These are phyloP conservation scores for Hypotaenidia philippensis DNA, from an alignment of 2,797 vertebrate species.

Conservation along the genomic window DNA sequence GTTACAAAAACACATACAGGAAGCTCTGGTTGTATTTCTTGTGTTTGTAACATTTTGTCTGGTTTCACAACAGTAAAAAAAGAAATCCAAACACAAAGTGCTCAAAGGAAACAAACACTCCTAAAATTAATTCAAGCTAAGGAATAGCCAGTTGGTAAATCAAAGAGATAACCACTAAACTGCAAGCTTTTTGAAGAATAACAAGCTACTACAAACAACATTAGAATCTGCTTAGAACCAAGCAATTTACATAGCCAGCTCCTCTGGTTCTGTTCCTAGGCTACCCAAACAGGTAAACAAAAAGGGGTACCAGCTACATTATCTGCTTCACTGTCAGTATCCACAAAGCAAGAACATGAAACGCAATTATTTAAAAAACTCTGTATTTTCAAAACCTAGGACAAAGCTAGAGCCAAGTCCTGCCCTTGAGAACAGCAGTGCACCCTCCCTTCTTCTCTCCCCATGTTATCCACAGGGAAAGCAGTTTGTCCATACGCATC, in stretches of 20 bases:
- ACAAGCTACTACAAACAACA: not conserved
- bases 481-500: not conserved
- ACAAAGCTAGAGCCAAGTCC: not conserved
- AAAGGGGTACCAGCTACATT: not conserved
- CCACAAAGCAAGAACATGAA: not conserved
- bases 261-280: conserved; percentile 1
- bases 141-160: conserved; percentile 14
- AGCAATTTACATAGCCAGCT: conserved; percentile 21
- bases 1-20: not conserved
- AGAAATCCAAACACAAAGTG: not conserved
- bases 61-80: conserved; percentile 7
- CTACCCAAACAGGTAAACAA: not conserved
- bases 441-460: not conserved
- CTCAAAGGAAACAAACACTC: conserved; percentile 1
- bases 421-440: fast-evolving
- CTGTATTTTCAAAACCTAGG: not conserved
- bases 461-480: not conserved
- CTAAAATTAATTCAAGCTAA: conserved; percentile 23
- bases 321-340: not conserved
- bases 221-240: conserved; percentile 1
- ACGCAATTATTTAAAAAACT: not conserved
- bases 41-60: not conserved
- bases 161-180: not conserved
- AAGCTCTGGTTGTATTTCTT: not conserved
- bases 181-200: conserved; percentile 18